These are phyloP conservation scores for Agapostemon virescens DNA, from an alignment of 2,888 invertebrate species.

Conservation along the genomic window DNA sequence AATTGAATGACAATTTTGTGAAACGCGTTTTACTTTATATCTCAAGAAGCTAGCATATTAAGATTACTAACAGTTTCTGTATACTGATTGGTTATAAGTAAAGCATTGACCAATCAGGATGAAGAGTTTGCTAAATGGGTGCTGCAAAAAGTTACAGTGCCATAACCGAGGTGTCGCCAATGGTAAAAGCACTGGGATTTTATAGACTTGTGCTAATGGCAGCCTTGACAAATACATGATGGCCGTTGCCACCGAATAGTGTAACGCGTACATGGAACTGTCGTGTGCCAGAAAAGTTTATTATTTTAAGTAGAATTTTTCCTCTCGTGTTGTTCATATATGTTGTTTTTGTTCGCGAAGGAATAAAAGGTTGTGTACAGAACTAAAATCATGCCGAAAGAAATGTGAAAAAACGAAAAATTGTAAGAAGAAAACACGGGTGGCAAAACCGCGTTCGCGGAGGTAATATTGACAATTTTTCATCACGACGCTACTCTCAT, in stretches of 20 bases:
- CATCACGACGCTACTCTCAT: conserved; percentile 73
- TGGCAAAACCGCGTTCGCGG: conserved; percentile 75
- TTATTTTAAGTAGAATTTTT: conserved; percentile 67
- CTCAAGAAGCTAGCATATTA: conserved; percentile 26
- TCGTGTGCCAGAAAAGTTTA: conserved; percentile 71
- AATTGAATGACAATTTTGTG: conserved; percentile 30
- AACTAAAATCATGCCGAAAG: conserved; percentile 46
- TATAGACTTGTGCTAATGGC: conserved; percentile 72
- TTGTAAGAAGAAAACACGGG: conserved; percentile 71
- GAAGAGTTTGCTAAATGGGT: conserved; percentile 51
- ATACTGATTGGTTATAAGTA: conserved; percentile 49
- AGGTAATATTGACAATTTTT: conserved; percentile 78
- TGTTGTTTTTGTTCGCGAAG: conserved; percentile 57
- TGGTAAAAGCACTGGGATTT: conserved; percentile 64
- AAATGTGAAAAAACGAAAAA: conserved; percentile 53
- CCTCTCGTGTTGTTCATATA: conserved; percentile 53
- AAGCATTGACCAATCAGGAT: conserved; percentile 50
- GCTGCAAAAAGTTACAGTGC: conserved; percentile 61
- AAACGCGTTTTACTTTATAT: conserved; percentile 31
- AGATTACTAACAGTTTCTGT: conserved; percentile 40
- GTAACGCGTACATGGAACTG: conserved; percentile 77
- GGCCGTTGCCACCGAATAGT: conserved; percentile 78
- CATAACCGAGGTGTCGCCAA: conserved; percentile 65
- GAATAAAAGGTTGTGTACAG: conserved; percentile 50
- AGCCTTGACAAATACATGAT: conserved; percentile 78